Evolutionary conservation across 30 jellyfish, hydroid and myxozoan genomes (phyloP), one percentile per base, ranked within the genome.

Genomic region (Haliclystus octoradiatus): DNA sequence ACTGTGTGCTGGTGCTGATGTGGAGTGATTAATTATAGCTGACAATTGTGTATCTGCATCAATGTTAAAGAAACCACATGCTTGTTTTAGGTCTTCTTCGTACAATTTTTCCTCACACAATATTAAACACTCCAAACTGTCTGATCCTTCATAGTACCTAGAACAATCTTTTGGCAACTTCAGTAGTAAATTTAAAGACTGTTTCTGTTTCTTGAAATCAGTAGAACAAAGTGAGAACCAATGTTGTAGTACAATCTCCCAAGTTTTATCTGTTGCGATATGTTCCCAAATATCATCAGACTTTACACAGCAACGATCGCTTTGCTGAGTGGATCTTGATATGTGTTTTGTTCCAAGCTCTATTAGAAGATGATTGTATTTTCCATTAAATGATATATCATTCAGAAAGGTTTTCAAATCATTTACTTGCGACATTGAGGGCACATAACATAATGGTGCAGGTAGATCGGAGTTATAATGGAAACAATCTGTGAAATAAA

Each of bases 191-290:
- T 40, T 19, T 9, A 40, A 19, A 40, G 14, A 40, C 57, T 40
- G 57, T 19, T 5, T 9, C 19, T 19, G 9, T 40, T 40, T 40
- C 14, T 40, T 9, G 57, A 5, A 9, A 40, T 40, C 74, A n/a
- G 97, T 88, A 4, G 94, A 74, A 52, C 93, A 88, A n/a, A 76
- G 68, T 9, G 97, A 88, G 49, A 71, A 88, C 49, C 79, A 88
- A 75, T 88, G 81, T 49, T 88, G 94, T 28, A 88, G 34, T 9
- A 80, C 92, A 62, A 64, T 80, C 47, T 80, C 71, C 97, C 97
- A 88, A 22, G 87, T 78, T 76, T 75, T 88, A 51, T 88, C 92
- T 12, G 88, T 28, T 12, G 88, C 79, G 65, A 81, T 15, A 28
- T 69, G 80, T 46, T 88, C 89, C 94, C 93, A 88, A 25, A 70